These are phyloP conservation scores for Tupaia chinensis DNA, from an alignment of 2,113 vertebrate genomes.

Conservation along the genomic window DNA sequence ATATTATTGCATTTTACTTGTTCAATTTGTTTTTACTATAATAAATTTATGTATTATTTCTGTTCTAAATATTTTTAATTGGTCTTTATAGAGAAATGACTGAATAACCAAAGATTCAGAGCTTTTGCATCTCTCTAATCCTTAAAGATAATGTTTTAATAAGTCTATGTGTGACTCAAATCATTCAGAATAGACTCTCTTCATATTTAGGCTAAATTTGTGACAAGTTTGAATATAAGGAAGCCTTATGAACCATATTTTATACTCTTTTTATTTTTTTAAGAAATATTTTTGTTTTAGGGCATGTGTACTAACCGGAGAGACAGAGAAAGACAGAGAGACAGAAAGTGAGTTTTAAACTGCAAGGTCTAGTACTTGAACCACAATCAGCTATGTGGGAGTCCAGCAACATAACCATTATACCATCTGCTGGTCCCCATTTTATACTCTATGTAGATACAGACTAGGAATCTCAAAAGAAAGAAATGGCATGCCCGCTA, in stretches of 20 bases:
- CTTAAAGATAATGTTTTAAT: not conserved
- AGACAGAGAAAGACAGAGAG: too few species aligned
- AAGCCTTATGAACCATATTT: not conserved
- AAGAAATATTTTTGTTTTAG: too few species aligned
- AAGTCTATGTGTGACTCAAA: not conserved
- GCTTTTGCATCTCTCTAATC: not conserved
- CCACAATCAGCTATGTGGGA: too few species aligned
- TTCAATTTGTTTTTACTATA: constrained; percentile 4
- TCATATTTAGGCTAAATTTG: not conserved
- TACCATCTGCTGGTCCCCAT: not conserved
- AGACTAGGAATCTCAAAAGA: not conserved
- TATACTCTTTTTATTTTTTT: not conserved
- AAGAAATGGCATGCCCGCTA: not conserved
- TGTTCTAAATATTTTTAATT: constrained; percentile 8
- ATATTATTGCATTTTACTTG: constrained; percentile 15
- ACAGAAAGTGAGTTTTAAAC: too few species aligned
- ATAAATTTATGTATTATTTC: constrained; percentile 35
- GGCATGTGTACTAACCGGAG: too few species aligned
- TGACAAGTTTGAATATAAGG: constrained; percentile 20
- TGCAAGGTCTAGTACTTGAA: too few species aligned
- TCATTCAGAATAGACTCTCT: not conserved
- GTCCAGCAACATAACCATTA: too few species aligned
- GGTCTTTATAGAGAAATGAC: not conserved
- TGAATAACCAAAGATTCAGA: not conserved
- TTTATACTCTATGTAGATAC: not conserved